Percentiles rank a stretch among this genome's conserved stretches.
These are phyloP conservation scores for Oophaga sylvatica DNA, from an alignment of 2,797 vertebrate genomes.

Conservation along the genomic window DNA sequence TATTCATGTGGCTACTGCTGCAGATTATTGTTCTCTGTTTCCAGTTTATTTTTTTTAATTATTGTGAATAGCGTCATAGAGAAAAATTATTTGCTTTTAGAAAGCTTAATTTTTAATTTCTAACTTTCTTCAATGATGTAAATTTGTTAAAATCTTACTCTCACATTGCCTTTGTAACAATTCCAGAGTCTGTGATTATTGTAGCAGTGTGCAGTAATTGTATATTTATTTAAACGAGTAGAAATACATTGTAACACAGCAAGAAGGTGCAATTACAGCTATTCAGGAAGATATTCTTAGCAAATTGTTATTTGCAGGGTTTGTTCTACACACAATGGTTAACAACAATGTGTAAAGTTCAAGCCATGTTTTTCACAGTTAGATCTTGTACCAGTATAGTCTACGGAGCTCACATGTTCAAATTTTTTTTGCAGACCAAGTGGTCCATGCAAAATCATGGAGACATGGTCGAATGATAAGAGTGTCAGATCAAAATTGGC, in stretches of 20 bases:
- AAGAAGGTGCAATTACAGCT: conserved; percentile 15
- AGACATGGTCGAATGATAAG: too few relatives aligned
- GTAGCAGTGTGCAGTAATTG: conserved; percentile 22
- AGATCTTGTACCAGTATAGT: too few relatives aligned
- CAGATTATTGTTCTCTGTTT: too few relatives aligned
- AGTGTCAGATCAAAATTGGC: too few relatives aligned
- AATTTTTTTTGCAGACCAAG: too few relatives aligned
- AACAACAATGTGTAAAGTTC: not conserved
- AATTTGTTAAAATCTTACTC: conserved; percentile 3
- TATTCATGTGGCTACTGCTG: too few relatives aligned
- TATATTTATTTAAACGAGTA: conserved; percentile 21
- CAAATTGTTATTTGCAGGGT: conserved; percentile 2
- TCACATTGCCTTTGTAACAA: conserved; percentile 6
- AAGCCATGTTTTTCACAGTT: too few relatives aligned
- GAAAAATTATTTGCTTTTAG: not conserved
- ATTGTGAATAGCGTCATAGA: not conserved
- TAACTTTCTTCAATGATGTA: not conserved
- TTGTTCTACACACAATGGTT: not conserved
- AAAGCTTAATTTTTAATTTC: conserved; percentile 25
- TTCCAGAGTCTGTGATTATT: conserved; percentile 22
- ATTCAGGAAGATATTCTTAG: conserved; percentile 14
- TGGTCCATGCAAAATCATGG: too few relatives aligned
- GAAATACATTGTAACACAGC: not conserved
- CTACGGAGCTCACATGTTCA: too few relatives aligned
- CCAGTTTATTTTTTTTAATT: not conserved